A percentile compares a stretch with the other conserved stretches of the same genome.
Evolutionary conservation across 2,113 vertebrate genomes (phyloP).

Genomic region (Saguinus midas): DNA sequence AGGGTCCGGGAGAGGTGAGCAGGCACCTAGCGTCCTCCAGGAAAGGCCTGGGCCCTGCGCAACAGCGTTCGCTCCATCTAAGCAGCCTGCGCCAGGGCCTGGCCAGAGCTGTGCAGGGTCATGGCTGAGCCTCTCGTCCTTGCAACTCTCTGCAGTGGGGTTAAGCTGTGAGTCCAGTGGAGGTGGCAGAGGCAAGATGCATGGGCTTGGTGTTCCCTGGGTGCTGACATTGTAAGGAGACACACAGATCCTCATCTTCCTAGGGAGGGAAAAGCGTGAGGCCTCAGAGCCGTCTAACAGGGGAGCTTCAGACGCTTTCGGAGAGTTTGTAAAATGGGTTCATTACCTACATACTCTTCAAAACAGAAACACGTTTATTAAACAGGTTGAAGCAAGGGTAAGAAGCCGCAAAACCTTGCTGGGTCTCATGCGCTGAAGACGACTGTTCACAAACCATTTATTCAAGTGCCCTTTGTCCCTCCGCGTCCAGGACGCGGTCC

Average conservation of each 20-base stretch:
- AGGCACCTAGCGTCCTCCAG: accelerated
- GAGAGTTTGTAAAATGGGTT: background rate
- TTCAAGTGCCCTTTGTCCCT: background rate
- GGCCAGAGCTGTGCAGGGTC: background rate
- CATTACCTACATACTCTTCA: background rate
- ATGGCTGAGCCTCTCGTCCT: accelerated
- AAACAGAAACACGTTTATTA: background rate
- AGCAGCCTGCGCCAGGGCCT: background rate
- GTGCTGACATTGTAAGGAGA: accelerated
- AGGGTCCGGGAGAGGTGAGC: accelerated
- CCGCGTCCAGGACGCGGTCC: background rate
- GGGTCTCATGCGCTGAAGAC: conserved; percentile 27
- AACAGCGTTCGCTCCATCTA: accelerated
- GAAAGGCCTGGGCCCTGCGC: background rate
- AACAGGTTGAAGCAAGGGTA: accelerated
- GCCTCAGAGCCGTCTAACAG: background rate
- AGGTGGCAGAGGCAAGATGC: accelerated
- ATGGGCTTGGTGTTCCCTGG: accelerated
- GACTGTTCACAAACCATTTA: conserved; percentile 43
- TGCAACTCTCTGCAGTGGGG: background rate
- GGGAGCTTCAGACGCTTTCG: accelerated
- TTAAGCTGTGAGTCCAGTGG: accelerated
- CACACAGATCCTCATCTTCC: accelerated
- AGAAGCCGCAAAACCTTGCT: background rate
- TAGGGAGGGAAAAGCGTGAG: accelerated